A percentile compares a stretch with the other conserved stretches of the same genome.
Conservation (phyloP, 2,797 vertebrate species). For the Pangasius sanitwongsei region DNA sequence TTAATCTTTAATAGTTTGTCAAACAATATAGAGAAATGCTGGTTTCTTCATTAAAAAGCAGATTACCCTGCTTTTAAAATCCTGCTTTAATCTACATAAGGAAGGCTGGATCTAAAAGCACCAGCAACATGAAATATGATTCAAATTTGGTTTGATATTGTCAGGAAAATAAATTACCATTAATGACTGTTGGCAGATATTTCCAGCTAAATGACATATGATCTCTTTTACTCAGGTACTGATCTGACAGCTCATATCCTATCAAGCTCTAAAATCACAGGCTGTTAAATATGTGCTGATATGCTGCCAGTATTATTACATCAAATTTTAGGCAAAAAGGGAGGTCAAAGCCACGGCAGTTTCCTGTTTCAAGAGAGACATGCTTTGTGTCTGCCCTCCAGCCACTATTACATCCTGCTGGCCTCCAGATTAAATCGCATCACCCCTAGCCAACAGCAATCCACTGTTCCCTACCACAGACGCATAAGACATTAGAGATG, state of each 20-base stretch:
- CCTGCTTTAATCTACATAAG: not conserved
- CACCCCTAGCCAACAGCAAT: conserved; percentile 81
- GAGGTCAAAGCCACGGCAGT: conserved; percentile 79
- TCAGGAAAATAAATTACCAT: conserved; percentile 38
- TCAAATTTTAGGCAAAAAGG: conserved; percentile 78
- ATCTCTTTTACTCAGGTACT: conserved; percentile 48
- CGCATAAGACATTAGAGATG: conserved; percentile 71
- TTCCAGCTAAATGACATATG: conserved; percentile 45
- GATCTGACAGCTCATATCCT: conserved; percentile 49
- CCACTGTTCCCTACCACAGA: conserved; percentile 71
- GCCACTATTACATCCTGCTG: conserved; percentile 78
- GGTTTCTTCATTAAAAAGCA: not conserved
- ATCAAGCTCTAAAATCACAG: conserved; percentile 70
- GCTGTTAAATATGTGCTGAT: conserved; percentile 79
- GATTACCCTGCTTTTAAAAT: not conserved
- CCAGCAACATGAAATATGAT: conserved; percentile 32
- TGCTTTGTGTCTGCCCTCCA: conserved; percentile 77
- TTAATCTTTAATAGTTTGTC: not conserved
- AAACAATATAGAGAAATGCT: not conserved
- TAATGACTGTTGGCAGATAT: conserved; percentile 42
- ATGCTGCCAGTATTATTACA: conserved; percentile 81
- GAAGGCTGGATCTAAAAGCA: conserved; percentile 17
- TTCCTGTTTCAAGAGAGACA: conserved; percentile 79
- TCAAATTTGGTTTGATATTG: conserved; percentile 23
- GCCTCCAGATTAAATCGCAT: conserved; percentile 84